These are phyloP conservation scores for Spongilla lacustris DNA, from an alignment of 37 sponge, comb jelly and placozoan species.

Conservation along the genomic window DNA sequence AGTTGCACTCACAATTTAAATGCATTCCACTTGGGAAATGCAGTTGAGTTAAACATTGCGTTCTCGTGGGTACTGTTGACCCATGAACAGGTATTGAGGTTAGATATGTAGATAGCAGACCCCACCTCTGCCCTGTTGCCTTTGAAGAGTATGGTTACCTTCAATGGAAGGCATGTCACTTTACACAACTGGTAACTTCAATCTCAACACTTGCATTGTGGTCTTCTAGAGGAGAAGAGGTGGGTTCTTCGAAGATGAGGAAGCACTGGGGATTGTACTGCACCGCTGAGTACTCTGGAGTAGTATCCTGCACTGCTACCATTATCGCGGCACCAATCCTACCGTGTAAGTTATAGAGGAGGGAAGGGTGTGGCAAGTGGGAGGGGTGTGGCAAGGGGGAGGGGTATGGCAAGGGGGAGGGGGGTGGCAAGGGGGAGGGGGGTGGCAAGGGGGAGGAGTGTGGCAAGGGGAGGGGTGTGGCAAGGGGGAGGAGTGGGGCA, in stretches of 20 bases:
- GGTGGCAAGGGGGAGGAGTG: too few species aligned
- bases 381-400: too few species aligned
- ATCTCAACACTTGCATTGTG: slow-evolving; percentile 3
- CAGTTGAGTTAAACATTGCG: too few species aligned
- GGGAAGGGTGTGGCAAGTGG: neutral
- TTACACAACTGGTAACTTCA: neutral
- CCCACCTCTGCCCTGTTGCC: slow-evolving; percentile 64
- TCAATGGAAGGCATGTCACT: neutral
- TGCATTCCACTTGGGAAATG: too few species aligned
- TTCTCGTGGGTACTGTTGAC: neutral
- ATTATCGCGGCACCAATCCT: slow-evolving; percentile 80
- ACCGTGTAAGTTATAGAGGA: slow-evolving; percentile 2
- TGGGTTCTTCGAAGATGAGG: slow-evolving; percentile 40
- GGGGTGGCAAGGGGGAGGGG: too few species aligned
- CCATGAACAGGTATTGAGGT: slow-evolving; percentile 69
- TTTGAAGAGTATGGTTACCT: slow-evolving; percentile 60
- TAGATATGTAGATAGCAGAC: slow-evolving; percentile 50
- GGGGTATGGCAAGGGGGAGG: too few species aligned
- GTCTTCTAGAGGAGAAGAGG: slow-evolving; percentile 10
- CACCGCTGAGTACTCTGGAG: slow-evolving; percentile 36
- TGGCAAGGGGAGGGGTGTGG: too few species aligned
- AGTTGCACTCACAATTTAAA: too few species aligned
- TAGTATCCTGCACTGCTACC: slow-evolving; percentile 54
- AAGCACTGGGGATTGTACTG: slow-evolving; percentile 72
- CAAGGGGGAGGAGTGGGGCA: too few species aligned